Evolutionary conservation across 2,797 vertebrate genomes (phyloP), one percentile per base, ranked within the genome.

Genomic region (Buceros bicornis): DNA sequence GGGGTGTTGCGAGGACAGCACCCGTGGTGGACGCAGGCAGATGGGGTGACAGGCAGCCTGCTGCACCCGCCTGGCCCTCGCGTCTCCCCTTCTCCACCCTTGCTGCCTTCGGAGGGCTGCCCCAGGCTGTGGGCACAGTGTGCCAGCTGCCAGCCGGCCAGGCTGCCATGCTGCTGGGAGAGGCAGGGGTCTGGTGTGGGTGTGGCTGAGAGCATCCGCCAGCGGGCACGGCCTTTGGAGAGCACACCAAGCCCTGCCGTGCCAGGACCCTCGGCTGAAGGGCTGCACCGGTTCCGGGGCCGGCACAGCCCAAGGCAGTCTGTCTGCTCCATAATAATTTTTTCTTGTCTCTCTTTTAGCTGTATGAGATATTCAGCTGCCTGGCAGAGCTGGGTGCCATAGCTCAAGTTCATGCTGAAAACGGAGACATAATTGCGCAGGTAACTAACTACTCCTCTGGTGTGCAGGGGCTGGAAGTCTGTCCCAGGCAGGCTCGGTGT

Each of bases 391-490:
- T 99, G 89, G 99, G 99, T 53, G 99, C 99, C 83, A 97, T 99
- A 43, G 99, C 98, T 95, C 99, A 99, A 97, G 99, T 99, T 96
- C 99, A 99, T 26, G 99, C 99, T n/a, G 99, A 99, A 96, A 99
- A 99, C 2, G 99, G 99, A 11, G 99, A 99, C 93, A 99, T 99
- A 97, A 99, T 99, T 62, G 99, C 99, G 37, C 99, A 99, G 99
- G 99, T 99, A 98, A 97, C 13, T 43, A 61, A 43, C 42, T 69
- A 2, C 26, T 65, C 16, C 66, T 69, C 45, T 82, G 65, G 4
- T 53, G 20, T 16, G 6, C 8, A 33, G 45, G 74, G 54, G 9
- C 47, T 80, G 77, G 45, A 89, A 72, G 45, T 56, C 77, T 65
- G 0, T 33, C 20, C 25, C 13, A n/a, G 78, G 71, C 65, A 65